Evolutionary conservation across 2,797 vertebrate genomes (phyloP), one percentile per base, ranked within the genome.

Genomic region (Coccyzus lansbergi): DNA sequence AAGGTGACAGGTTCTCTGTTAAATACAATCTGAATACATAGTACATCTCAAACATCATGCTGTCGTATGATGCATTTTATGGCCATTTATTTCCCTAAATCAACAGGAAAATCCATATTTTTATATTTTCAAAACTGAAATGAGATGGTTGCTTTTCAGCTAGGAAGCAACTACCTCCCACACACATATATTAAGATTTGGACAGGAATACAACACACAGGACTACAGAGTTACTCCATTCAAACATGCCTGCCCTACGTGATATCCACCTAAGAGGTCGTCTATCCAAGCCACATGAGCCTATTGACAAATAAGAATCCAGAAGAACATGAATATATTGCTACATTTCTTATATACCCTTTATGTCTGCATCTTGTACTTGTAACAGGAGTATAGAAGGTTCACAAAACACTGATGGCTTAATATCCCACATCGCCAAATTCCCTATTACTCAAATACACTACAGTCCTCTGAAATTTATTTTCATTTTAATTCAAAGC

Each of bases 1-100:
- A 84, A 86, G 42, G 42, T 71, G 40, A 63, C 44, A n/a, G 7
- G 26, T 17, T 52, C 46, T 80, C 79, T 70, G 14, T 14, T 74
- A 59, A 55, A 79, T 38, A 63, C 65, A 91, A 68, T 10, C 15
- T 0, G 0, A 67, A 79, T 6, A 55, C 24, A 49, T 1, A 5
- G 49, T 67, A 33, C 13, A 49, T 8, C 49, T 63, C 14, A 24
- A 19, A 25, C 12, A 17, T 38, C 55, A 59, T 6, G 15, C 20
- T 15, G 12, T n/a, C 22, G 12, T 10, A 56, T 9, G 19, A 46
- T 0, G 2, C 0, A 0, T n/a, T n/a, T n/a, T n/a, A n/a, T n/a
- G n/a, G n/a, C n/a, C n/a, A n/a, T n/a, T n/a, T n/a, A n/a, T 44
- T 77, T 63, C 69, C 63, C 72, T 83, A 65, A 80, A 77, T 9